Conservation (phyloP, 2,888 invertebrate genomes). For the Apoda limacodes region DNA sequence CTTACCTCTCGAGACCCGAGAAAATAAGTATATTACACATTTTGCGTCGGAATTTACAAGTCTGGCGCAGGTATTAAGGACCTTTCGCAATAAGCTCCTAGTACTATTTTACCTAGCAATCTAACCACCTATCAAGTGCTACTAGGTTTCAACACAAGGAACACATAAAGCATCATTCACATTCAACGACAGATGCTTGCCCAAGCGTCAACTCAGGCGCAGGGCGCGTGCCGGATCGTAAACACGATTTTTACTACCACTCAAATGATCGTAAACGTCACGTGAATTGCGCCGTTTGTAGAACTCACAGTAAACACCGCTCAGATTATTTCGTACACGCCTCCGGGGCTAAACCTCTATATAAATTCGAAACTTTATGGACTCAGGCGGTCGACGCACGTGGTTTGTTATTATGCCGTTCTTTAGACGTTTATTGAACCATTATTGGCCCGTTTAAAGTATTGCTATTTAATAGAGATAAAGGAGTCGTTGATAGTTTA, state of each 20-base stretch:
- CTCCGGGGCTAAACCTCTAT: slow-evolving; percentile 62
- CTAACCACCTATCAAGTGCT: too few species aligned
- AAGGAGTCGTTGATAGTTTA: slow-evolving; percentile 59
- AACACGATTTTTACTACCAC: slow-evolving; percentile 67
- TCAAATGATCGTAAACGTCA: slow-evolving; percentile 65
- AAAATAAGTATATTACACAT: too few species aligned
- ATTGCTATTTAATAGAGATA: slow-evolving; percentile 66
- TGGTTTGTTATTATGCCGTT: slow-evolving; percentile 66
- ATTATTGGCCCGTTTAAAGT: slow-evolving; percentile 69
- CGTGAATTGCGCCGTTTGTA: slow-evolving; percentile 65
- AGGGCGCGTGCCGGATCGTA: slow-evolving; percentile 47
- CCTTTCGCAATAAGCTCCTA: too few species aligned
- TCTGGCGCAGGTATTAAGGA: too few species aligned
- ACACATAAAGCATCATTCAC: slow-evolving; percentile 36
- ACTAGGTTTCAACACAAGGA: slow-evolving; percentile 7
- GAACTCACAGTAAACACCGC: slow-evolving; percentile 63
- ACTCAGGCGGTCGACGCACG: slow-evolving; percentile 49
- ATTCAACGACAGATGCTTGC: slow-evolving; percentile 48
- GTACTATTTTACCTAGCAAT: too few species aligned
- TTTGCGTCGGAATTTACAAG: too few species aligned
- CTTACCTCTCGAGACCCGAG: too few species aligned
- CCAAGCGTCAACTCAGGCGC: slow-evolving; percentile 32
- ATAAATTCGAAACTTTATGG: slow-evolving; percentile 66
- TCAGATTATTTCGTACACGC: slow-evolving; percentile 67
- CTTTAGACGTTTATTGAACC: slow-evolving; percentile 66